Percentiles rank a stretch among this genome's conserved stretches.
These are phyloP conservation scores for Carassius carassius DNA, from an alignment of 2,113 vertebrate species.

Conservation along the genomic window DNA sequence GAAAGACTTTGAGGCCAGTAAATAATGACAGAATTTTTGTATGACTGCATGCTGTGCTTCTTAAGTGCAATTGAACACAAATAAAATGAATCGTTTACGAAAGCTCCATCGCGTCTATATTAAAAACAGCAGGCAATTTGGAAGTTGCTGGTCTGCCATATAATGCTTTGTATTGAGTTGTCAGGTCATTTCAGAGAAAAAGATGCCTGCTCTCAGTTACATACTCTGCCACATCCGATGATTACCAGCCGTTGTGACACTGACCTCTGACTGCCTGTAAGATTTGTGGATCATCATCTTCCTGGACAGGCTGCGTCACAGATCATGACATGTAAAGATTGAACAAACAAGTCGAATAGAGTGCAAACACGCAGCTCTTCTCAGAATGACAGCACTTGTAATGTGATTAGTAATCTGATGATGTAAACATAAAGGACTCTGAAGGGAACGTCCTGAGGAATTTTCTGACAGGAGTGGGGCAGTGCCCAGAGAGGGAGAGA, in stretches of 20 bases:
- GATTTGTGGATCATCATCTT: conserved; percentile 32
- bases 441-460: conserved; percentile 37
- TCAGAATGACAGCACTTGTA: conserved; percentile 45
- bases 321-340: conserved; percentile 13
- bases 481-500: conserved; percentile 22
- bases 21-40: not conserved
- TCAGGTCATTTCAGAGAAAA: conserved; percentile 25
- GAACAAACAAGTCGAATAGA: conserved; percentile 35
- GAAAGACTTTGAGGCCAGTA: not conserved
- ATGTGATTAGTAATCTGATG: conserved; percentile 53
- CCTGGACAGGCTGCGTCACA: conserved; percentile 20
- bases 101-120: conserved; percentile 18
- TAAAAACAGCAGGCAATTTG: conserved; percentile 9
- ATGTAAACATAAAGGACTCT: conserved; percentile 41
- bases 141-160: too few relatives aligned
- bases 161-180: not conserved
- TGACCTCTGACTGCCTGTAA: conserved; percentile 16
- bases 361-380: conserved; percentile 12
- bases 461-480: conserved; percentile 7
- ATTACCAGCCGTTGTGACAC: conserved; percentile 13
- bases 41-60: not conserved
- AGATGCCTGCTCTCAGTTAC: conserved; percentile 2
- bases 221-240: conserved; percentile 20
- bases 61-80: not conserved
- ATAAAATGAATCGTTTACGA: conserved; percentile 10